Evolutionary conservation across 2,888 invertebrate species (phyloP), one percentile per base, ranked within the genome.

Genomic region (Melieria picta): DNA sequence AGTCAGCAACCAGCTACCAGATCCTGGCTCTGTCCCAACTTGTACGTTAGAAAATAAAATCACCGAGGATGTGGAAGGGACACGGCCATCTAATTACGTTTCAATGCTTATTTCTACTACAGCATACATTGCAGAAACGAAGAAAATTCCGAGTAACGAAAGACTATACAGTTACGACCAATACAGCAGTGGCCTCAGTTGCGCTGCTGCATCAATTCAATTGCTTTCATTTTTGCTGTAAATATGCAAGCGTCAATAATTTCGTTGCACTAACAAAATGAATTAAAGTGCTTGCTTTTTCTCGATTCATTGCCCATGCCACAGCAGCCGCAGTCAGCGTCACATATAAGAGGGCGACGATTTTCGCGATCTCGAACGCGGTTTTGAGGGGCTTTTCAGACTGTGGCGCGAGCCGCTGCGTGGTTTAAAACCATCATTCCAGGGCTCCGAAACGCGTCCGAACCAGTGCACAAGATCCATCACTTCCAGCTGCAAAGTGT

Each of bases 391-490:
- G 74, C 85, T 84, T 74, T 83, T 85, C 11, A 85, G 75, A 70
- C 82, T 83, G 72, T 83, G 82, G 4, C 85, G 79, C 5, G 82
- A 82, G 48, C 78, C 79, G 65, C 81, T 82, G 5, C 80, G 79
- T 30, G 82, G 77, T 65, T 82, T 82, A 13, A 81, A 80, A 46
- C 78, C 80, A 76, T 84, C 83, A 47, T 78, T 79, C 85, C 85
- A 85, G 42, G 85, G 84, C 69, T 85, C 85, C 4, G 84, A 79
- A n/a, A 84, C 80, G 9, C 85, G 82, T n/a, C 84, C 84, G 69
- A 83, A 82, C 85, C 85, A 85, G 52, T 84, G 84, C 62, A 85
- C 83, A 63, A 85, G 76, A 66, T 85, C 85, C 79, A 83, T 82
- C 4, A 84, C 85, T 74, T 85, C 85, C 52, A 81, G 78, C 85